A percentile compares a stretch with the other conserved stretches of the same genome.
phyloP scores from a whole-genome alignment of 2,888 invertebrate species.

The Seira ritae region DNA sequence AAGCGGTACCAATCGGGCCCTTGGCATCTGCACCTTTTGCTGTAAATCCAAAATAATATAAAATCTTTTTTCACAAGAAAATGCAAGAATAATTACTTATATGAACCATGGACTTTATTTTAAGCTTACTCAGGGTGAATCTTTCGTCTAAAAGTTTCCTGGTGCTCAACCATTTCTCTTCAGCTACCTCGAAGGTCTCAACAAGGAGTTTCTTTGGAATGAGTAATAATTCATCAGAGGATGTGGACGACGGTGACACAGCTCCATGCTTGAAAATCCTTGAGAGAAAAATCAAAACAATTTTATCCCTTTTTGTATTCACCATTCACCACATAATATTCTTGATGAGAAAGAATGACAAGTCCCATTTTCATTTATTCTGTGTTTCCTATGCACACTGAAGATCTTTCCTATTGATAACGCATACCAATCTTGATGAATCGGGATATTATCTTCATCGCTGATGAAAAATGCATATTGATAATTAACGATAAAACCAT shows the following conservation, averaged over 20 bases:
- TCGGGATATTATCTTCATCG: too few relatives aligned
- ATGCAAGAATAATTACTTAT: too few relatives aligned
- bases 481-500: too few relatives aligned
- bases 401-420: too few relatives aligned
- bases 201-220: constrained; percentile 79
- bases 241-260: not conserved
- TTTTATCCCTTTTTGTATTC: too few relatives aligned
- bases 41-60: constrained; percentile 74
- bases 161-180: constrained; percentile 83
- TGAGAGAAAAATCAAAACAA: too few relatives aligned
- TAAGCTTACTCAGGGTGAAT: constrained; percentile 77
- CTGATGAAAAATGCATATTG: too few relatives aligned
- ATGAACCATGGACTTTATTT: not conserved
- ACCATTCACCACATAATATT: too few relatives aligned
- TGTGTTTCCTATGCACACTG: too few relatives aligned
- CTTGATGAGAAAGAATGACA: too few relatives aligned
- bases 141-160: constrained; percentile 53
- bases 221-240: constrained; percentile 47
- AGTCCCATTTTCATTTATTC: too few relatives aligned
- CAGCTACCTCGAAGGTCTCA: constrained; percentile 87
- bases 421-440: too few relatives aligned
- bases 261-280: constrained; percentile 37
- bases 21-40: constrained; percentile 90
- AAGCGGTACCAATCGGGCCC: constrained; percentile 90
- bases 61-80: not conserved